Conservation (phyloP, 2,797 vertebrate species). For the Phaenicophaeus curvirostris region DNA sequence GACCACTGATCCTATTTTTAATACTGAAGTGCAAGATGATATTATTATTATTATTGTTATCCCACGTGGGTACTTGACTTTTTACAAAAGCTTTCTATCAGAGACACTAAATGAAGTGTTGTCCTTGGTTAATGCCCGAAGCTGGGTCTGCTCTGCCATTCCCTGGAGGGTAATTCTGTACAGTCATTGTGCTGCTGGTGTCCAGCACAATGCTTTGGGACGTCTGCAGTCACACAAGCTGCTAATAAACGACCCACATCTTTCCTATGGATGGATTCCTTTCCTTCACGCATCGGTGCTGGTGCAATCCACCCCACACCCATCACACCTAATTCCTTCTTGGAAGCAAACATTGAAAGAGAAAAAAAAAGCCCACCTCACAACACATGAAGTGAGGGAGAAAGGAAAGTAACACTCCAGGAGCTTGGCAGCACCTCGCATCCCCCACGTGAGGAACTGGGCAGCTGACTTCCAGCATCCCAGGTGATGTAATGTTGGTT, state of each 20-base stretch:
- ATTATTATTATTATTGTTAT: not conserved
- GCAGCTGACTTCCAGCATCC: slow-evolving; percentile 42
- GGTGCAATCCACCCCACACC: not conserved
- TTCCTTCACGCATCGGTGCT: not conserved
- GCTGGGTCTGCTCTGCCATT: not conserved
- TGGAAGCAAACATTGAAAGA: slow-evolving; percentile 38
- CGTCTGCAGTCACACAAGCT: not conserved
- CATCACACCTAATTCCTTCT: slow-evolving; percentile 36
- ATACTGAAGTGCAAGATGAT: not conserved
- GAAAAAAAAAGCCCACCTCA: not conserved
- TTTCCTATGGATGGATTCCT: not conserved
- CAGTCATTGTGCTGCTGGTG: not conserved
- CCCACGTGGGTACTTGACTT: not conserved
- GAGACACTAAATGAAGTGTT: slow-evolving; percentile 17
- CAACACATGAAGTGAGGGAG: not conserved
- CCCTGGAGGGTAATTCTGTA: not conserved
- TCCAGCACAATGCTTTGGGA: not conserved
- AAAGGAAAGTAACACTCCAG: slow-evolving; percentile 23
- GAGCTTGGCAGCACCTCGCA: not conserved
- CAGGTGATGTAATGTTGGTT: slow-evolving; percentile 42
- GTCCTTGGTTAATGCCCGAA: not conserved
- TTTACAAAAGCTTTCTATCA: not conserved
- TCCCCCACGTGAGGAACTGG: not conserved
- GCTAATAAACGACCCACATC: slow-evolving; percentile 5
- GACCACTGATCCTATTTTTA: not conserved